Conservation (phyloP, 2,888 invertebrate genomes). For the Agelastica alni region DNA sequence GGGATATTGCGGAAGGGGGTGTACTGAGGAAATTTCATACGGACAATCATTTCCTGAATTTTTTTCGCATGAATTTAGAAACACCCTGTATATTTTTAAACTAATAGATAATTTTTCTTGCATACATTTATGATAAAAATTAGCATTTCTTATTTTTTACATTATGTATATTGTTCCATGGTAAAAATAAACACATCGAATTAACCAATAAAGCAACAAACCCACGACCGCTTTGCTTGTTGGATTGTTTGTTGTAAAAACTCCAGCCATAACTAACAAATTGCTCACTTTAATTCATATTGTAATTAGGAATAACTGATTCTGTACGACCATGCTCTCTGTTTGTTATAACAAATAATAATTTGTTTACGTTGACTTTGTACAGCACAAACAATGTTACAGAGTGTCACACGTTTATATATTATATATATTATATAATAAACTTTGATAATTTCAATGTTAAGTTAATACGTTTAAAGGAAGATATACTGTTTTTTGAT, state of each 20-base stretch:
- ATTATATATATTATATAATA: conserved; percentile 14
- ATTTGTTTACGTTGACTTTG: conserved; percentile 22
- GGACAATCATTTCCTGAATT: no score
- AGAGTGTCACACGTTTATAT: conserved; percentile 19
- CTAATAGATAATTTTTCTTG: not conserved
- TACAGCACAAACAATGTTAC: conserved; percentile 20
- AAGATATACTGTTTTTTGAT: no score
- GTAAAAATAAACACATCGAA: not conserved
- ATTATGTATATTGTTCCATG: no score
- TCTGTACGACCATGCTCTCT: conserved; percentile 18
- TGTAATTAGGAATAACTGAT: conserved; percentile 9
- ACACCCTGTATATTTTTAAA: not conserved
- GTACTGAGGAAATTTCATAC: no score
- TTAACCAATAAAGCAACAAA: not conserved
- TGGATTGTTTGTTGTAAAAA: conserved; percentile 1
- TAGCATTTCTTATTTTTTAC: no score
- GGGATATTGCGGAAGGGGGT: no score
- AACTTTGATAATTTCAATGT: not conserved
- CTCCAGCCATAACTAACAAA: not conserved
- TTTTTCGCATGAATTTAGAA: no score
- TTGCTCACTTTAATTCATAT: not conserved
- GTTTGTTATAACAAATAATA: conserved; percentile 24
- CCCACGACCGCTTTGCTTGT: no score
- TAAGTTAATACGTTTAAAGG: not conserved
- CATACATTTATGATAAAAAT: not conserved